Percentiles rank a stretch among this genome's conserved stretches.
phyloP scores from a whole-genome alignment of 2,797 vertebrate species.

The Choloepus didactylus region DNA sequence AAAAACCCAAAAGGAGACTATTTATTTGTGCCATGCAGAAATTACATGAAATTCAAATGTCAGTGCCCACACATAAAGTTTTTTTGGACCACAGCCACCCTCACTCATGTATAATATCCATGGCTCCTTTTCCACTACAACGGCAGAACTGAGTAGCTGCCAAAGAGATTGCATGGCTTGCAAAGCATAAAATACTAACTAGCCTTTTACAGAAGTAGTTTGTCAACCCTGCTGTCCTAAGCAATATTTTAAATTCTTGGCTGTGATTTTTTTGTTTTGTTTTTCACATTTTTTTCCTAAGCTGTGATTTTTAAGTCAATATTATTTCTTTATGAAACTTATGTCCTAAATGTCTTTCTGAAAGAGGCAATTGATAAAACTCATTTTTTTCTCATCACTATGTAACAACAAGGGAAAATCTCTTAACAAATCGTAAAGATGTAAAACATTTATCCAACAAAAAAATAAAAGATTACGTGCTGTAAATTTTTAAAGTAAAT shows the following conservation, averaged over 20 bases:
- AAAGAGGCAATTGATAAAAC: not conserved
- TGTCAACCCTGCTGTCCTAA: not conserved
- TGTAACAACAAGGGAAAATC: not conserved
- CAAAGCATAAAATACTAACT: not conserved
- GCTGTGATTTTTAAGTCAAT: not conserved
- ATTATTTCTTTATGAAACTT: not conserved
- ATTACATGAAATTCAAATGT: not conserved
- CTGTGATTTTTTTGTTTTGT: not conserved
- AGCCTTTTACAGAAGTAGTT: not conserved
- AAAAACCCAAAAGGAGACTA: not conserved
- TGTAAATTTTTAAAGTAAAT: not conserved
- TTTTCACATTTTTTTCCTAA: not conserved
- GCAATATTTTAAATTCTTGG: not conserved
- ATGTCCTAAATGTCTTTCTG: not conserved
- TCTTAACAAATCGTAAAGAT: not conserved
- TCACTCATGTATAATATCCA: fast-evolving
- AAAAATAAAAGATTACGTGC: not conserved
- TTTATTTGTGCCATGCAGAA: not conserved
- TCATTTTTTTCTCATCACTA: slow-evolving; percentile 14
- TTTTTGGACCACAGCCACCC: fast-evolving
- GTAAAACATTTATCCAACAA: not conserved
- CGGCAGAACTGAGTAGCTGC: not conserved
- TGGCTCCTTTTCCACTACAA: not conserved
- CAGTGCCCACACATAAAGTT: not conserved
- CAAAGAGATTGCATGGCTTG: not conserved